A percentile compares a stretch with the other conserved stretches of the same genome.
phyloP scores from a whole-genome alignment of 2,113 vertebrate species.

The Aldabrachelys gigantea region DNA sequence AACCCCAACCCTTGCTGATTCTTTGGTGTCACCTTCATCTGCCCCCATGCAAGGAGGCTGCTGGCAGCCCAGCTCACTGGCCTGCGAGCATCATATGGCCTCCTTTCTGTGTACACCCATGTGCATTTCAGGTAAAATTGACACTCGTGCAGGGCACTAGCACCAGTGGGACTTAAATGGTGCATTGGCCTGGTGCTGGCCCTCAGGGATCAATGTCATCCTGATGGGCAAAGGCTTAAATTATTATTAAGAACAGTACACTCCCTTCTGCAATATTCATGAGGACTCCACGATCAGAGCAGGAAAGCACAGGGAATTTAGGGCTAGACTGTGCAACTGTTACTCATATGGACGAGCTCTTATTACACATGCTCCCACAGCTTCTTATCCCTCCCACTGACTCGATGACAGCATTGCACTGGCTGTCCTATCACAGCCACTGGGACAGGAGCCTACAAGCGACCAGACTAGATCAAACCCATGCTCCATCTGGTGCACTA shows the following conservation, averaged over 20 bases:
- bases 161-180: background rate
- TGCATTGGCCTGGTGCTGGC: conserved; percentile 5
- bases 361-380: background rate
- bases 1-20: background rate
- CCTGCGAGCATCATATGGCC: too few relatives aligned
- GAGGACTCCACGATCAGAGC: rapidly evolving
- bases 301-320: background rate
- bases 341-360: background rate
- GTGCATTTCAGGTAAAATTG: background rate
- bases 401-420: background rate
- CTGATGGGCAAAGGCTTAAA: rapidly evolving
- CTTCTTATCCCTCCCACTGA: background rate
- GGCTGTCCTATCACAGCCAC: background rate
- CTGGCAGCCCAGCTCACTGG: background rate
- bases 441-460: background rate
- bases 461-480: background rate
- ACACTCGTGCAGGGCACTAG: background rate
- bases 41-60: background rate
- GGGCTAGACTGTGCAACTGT: rapidly evolving
- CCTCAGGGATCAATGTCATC: background rate
- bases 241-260: background rate
- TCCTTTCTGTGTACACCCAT: background rate
- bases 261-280: conserved; percentile 53
- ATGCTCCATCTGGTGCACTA: rapidly evolving
- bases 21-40: background rate